Evolutionary conservation across 2,888 invertebrate genomes (phyloP), one percentile per base, ranked within the genome.

Genomic region (Cephus pulcher): DNA sequence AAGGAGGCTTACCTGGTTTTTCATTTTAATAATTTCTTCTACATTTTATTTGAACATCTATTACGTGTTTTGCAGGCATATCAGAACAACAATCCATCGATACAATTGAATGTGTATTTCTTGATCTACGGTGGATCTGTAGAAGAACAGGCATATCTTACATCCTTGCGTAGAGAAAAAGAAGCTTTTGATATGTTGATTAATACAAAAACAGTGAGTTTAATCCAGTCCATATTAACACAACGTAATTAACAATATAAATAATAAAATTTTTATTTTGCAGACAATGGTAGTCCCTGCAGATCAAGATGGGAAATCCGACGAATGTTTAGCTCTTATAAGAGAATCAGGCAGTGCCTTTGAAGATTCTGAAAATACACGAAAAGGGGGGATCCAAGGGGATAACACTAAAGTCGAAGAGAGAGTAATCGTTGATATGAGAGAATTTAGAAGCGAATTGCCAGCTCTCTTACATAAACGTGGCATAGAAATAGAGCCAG

Each of bases 111-210:
- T 87, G 95, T 99, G 12, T 99, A 97, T 91, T 98, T 98, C 87
- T 91, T 99, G 75, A 94, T 98, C 83, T 98, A 98, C 90, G 95
- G 95, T 12, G 96, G 96, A 80, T 99, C 99, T 11, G 97, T 98
- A 0, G 99, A 99, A 92, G 99, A 99, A 91, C 99, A 99, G 92
- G 95, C 97, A 3, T 99, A 98, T 92, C 93, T 99, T 68, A 98
- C 98, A 1, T 94, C 96, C 0, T 92, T 99, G 78, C 94, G 97
- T 82, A 94, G 96, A 81, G 99, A 99, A 92, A 99, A 99, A 90
- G 95, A 97, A 88, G 97, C 99, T 0, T 99, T 99, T 92, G 98
- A 99, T 89, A 93, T 94, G 85, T 93, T 99, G 70, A 98, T 99
- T 85, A 95, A 96, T 89, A 96, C 97, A 37, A 99, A 99, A 93